Evolutionary conservation across 2,113 vertebrate genomes (phyloP).

Genomic region (Cephalopholis sonnerati): DNA sequence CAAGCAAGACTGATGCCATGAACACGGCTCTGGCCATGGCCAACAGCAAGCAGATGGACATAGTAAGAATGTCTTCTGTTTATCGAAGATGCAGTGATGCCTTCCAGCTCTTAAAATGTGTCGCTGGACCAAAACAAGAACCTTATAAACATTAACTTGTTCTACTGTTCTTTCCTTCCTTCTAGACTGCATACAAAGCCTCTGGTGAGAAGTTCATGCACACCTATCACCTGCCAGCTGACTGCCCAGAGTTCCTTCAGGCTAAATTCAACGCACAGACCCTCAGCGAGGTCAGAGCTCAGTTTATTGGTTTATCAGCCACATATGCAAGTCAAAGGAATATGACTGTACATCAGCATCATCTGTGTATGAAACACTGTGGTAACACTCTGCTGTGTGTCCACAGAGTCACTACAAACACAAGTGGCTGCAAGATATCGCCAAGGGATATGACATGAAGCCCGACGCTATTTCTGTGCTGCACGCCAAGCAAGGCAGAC

Average conservation of each 20-base stretch:
- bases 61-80: conserved; percentile 58
- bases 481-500: conserved; percentile 92
- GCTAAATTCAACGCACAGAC: conserved; percentile 93
- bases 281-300: conserved; percentile 89
- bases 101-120: neutral
- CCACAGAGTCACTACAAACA: conserved; percentile 91
- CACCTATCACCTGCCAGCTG: conserved; percentile 89
- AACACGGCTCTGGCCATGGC: conserved; percentile 89
- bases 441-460: conserved; percentile 92
- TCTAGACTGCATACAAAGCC: conserved; percentile 90
- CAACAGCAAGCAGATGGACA: conserved; percentile 90
- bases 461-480: conserved; percentile 90
- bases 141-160: neutral
- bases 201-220: conserved; percentile 92
- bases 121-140: neutral
- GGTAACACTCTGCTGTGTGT: conserved; percentile 31
- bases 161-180: conserved; percentile 18
- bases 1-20: conserved; percentile 92
- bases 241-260: conserved; percentile 92
- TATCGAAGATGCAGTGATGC: neutral
- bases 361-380: conserved; percentile 3
- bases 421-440: conserved; percentile 88
- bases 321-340: neutral
- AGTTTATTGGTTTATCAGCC: neutral
- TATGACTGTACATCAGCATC: conserved; percentile 1